Evolutionary conservation across 2,888 invertebrate species (phyloP), one percentile per base, ranked within the genome.

Genomic region (Heliconius hortense): DNA sequence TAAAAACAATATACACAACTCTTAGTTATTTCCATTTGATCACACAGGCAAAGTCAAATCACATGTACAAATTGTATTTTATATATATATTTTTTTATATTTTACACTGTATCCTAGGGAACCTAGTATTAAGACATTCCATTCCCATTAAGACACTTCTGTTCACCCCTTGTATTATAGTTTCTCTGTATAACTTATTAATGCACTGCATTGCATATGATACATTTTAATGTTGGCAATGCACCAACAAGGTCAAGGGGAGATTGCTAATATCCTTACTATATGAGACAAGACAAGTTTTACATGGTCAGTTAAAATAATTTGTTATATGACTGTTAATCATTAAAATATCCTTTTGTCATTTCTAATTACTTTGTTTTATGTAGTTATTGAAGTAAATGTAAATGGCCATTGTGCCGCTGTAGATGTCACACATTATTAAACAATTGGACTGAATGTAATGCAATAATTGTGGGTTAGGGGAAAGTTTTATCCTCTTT

Each of bases 211-310:
- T 43, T 72, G 73, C 73, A 73, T 74, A 64, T 74, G 71, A 56
- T 73, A 73, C 39, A 73, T 53, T 66, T 73, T 66, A 39, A 67
- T 53, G 70, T 74, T 71, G 63, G 72, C 72, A 60, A 62, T 71
- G 66, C 69, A 74, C 70, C 67, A 26, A 28, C 74, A 77, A 77
- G 77, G 77, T 77, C 77, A 74, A 74, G 74, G 72, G 7, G 18
- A 48, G 63, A 48, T 60, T 60, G 26, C 72, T 75, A 31, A 74
- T 74, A 71, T 67, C 76, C 74, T 76, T 74, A 48, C 48, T 21
- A 43, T 69, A 69, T 28, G 60, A 48, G 48, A 66, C 43, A 60
- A 69, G 43, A 71, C 74, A 66, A 43, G 24, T 74, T 74, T 72
- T 18, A 59, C 72, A 72, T 48, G 35, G 35, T 31, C 67, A 62